Conservation (phyloP, 2,797 vertebrate species). For the Gastrophryne carolinensis region DNA sequence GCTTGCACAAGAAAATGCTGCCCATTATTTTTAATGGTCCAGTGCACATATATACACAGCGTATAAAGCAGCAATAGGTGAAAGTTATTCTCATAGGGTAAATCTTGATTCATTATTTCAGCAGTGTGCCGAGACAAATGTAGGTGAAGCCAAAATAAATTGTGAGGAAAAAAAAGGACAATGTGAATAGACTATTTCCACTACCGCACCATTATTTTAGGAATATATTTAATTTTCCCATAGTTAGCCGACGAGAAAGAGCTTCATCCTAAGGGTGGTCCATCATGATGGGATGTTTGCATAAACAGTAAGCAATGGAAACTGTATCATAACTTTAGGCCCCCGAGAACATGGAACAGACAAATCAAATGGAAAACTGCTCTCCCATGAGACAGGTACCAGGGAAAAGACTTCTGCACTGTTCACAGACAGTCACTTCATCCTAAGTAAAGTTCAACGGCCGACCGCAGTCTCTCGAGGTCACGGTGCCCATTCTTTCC, state of each 20-base stretch:
- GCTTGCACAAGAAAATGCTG: too few species aligned
- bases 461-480: conserved; percentile 28
- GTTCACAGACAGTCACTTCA: conserved; percentile 43
- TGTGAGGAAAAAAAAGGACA: conserved; percentile 64
- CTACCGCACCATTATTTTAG: conserved; percentile 92
- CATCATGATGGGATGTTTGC: conserved; percentile 73
- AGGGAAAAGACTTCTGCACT: conserved; percentile 29
- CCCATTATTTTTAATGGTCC: too few species aligned
- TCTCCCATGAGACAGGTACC: conserved; percentile 73
- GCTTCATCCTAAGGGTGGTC: conserved; percentile 75
- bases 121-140: too few species aligned
- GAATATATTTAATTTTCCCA: conserved; percentile 88
- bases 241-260: conserved; percentile 84
- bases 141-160: not conserved
- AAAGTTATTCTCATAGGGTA: too few species aligned
- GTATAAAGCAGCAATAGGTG: too few species aligned
- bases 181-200: conserved; percentile 72
- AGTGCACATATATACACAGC: too few species aligned
- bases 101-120: too few species aligned
- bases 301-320: conserved; percentile 77
- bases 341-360: conserved; percentile 60
- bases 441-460: conserved; percentile 58
- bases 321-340: conserved; percentile 69
- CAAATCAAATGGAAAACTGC: conserved; percentile 63
- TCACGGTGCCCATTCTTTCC: conserved; percentile 25